A percentile compares a stretch with the other conserved stretches of the same genome.
phyloP scores from a whole-genome alignment of 2,113 vertebrate genomes.

The Syngnathus scovelli region DNA sequence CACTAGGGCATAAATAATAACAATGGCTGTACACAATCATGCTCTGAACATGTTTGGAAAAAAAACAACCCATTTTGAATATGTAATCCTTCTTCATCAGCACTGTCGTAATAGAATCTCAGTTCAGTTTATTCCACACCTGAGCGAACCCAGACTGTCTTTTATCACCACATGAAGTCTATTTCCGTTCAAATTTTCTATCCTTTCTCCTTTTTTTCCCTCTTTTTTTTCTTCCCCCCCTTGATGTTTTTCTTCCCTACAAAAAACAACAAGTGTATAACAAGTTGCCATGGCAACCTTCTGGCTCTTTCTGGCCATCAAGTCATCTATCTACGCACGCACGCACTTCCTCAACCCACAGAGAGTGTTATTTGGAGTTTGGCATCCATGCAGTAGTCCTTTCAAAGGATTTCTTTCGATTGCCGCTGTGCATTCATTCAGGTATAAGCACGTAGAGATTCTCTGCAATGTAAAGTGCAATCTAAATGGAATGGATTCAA shows the following conservation, averaged over 20 bases:
- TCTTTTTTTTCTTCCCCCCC: background rate
- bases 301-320: slow-evolving; percentile 15
- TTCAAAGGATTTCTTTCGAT: background rate
- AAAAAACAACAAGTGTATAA: background rate
- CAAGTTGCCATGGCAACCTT: slow-evolving; percentile 25
- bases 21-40: background rate
- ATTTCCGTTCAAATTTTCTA: slow-evolving; percentile 14
- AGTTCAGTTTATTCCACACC: background rate
- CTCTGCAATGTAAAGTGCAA: too few species aligned
- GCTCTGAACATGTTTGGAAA: background rate
- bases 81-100: background rate
- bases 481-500: too few species aligned
- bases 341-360: slow-evolving; percentile 16
- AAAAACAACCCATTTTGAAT: background rate
- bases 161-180: slow-evolving; percentile 9
- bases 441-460: too few species aligned
- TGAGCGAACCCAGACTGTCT: background rate
- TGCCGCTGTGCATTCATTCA: too few species aligned
- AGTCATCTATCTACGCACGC: background rate
- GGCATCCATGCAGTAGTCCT: background rate
- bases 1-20: background rate
- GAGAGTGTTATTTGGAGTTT: slow-evolving; percentile 2
- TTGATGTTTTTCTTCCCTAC: background rate
- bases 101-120: background rate
- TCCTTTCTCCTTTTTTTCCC: background rate